These are phyloP conservation scores for Stenoptilia bipunctidactyla DNA, from an alignment of 2,888 invertebrate genomes.

Conservation along the genomic window DNA sequence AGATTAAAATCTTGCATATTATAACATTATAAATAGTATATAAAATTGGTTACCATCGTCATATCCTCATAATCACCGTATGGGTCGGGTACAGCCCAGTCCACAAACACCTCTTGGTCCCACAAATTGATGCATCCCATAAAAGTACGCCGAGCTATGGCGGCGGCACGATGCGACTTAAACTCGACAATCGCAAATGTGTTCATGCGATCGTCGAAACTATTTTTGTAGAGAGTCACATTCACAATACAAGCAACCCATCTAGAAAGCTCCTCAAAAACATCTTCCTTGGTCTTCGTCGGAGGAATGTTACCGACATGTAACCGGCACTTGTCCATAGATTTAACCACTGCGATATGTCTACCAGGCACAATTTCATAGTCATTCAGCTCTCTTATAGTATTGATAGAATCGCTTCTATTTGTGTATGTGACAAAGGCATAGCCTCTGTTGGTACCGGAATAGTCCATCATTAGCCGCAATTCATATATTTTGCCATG, in stretches of 20 bases:
- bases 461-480: slow-evolving; percentile 87
- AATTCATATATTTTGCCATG: slow-evolving; percentile 80
- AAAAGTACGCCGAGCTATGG: slow-evolving; percentile 77
- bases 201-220: slow-evolving; percentile 71
- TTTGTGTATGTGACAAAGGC: slow-evolving; percentile 80
- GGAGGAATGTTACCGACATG: slow-evolving; percentile 83
- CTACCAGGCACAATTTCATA: slow-evolving; percentile 75
- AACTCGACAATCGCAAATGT: slow-evolving; percentile 90
- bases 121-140: slow-evolving; percentile 75
- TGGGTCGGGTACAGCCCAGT: slow-evolving; percentile 89
- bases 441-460: slow-evolving; percentile 83
- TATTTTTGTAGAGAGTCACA: slow-evolving; percentile 76
- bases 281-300: slow-evolving; percentile 74
- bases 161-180: slow-evolving; percentile 80
- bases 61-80: slow-evolving; percentile 80
- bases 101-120: slow-evolving; percentile 79
- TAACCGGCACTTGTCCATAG: slow-evolving; percentile 86
- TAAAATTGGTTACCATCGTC: slow-evolving; percentile 61
- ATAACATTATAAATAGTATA: slow-evolving; percentile 9
- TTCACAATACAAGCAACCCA: slow-evolving; percentile 78
- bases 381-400: slow-evolving; percentile 76
- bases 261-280: slow-evolving; percentile 69
- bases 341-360: slow-evolving; percentile 80
- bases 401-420: slow-evolving; percentile 72
- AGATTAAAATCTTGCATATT: slow-evolving; percentile 5